phyloP scores from a whole-genome alignment of 2,113 vertebrate genomes.

The Eira barbara region DNA sequence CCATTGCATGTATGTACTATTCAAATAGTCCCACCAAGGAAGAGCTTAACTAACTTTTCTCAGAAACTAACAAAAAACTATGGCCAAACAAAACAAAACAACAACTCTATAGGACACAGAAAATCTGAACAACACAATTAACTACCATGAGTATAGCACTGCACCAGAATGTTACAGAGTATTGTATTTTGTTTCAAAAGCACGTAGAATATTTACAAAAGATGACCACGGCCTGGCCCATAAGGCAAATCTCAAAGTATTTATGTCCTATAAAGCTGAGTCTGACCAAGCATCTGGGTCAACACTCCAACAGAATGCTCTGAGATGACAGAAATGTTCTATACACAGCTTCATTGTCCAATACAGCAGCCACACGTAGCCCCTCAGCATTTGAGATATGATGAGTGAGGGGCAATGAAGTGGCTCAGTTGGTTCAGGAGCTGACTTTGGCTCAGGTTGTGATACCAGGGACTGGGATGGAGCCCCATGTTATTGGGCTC shows the following conservation, averaged over 20 bases:
- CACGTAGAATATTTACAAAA: neutral
- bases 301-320: neutral
- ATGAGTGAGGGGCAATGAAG: no score
- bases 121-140: neutral
- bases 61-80: neutral
- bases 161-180: neutral
- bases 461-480: neutral
- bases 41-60: neutral
- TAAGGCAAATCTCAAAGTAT: neutral
- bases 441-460: no score
- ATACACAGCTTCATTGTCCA: neutral
- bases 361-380: rapidly evolving
- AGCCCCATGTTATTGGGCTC: neutral
- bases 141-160: neutral
- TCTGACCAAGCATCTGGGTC: neutral
- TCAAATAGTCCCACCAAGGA: neutral
- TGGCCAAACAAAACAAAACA: neutral
- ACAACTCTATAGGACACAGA: neutral
- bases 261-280: neutral
- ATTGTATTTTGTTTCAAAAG: neutral
- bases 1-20: neutral
- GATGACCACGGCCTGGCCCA: neutral
- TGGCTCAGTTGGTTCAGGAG: neutral
- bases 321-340: neutral
- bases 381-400: neutral